Percentiles rank a stretch among this genome's conserved stretches.
These are phyloP conservation scores for Andrena dorsata DNA, from an alignment of 2,888 invertebrate species.

Conservation along the genomic window DNA sequence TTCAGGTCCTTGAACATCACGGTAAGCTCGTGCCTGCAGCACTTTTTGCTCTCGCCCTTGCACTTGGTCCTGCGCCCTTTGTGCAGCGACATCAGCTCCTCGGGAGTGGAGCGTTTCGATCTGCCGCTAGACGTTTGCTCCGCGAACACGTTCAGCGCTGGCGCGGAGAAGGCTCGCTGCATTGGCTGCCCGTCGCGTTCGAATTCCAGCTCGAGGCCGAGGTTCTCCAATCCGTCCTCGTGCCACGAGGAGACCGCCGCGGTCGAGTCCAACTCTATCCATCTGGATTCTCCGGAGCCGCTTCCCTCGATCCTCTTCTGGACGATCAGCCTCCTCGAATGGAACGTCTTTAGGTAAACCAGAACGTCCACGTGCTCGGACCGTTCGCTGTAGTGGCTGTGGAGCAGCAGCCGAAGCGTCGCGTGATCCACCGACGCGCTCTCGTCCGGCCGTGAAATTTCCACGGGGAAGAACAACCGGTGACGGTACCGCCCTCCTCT, in stretches of 20 bases:
- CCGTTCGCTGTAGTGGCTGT: constrained; percentile 48
- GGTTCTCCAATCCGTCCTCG: constrained; percentile 84
- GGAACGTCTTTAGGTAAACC: constrained; percentile 69
- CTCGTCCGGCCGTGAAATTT: constrained; percentile 59
- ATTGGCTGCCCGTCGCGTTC: constrained; percentile 75
- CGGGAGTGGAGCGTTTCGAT: constrained; percentile 70
- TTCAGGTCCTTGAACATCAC: constrained; percentile 89
- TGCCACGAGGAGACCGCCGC: constrained; percentile 86
- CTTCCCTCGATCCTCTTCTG: constrained; percentile 81
- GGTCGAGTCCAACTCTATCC: constrained; percentile 88
- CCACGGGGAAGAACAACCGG: constrained; percentile 74
- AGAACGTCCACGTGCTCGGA: constrained; percentile 67
- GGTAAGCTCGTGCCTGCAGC: constrained; percentile 89
- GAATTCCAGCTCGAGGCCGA: constrained; percentile 87
- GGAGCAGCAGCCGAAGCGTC: constrained; percentile 84
- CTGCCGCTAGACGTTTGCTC: constrained; percentile 36
- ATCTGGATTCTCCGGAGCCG: constrained; percentile 84
- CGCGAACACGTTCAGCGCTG: constrained; percentile 80
- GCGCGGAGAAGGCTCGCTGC: constrained; percentile 81
- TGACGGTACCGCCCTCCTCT: constrained; percentile 42
- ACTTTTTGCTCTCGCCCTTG: constrained; percentile 86
- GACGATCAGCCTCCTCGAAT: constrained; percentile 80
- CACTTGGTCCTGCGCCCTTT: constrained; percentile 86
- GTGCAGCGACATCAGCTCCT: constrained; percentile 81
- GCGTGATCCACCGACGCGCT: constrained; percentile 84